These are phyloP conservation scores for Drosophila littoralis DNA, from an alignment of 1,140 invertebrate species.

Conservation along the genomic window DNA sequence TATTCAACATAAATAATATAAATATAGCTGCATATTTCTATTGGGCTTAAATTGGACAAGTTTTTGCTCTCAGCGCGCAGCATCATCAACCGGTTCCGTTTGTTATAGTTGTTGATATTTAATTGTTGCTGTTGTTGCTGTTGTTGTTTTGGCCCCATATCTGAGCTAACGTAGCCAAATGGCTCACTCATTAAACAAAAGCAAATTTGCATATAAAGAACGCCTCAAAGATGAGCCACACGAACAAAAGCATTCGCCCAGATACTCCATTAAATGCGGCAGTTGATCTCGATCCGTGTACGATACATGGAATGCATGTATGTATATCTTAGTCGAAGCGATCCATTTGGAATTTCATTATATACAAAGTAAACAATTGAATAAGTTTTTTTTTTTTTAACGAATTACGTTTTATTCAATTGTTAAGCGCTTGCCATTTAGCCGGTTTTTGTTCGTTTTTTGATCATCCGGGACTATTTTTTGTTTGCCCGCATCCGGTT, in stretches of 20 bases:
- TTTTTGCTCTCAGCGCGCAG: constrained; percentile 9
- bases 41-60: constrained; percentile 12
- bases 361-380: constrained; percentile 35
- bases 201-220: constrained; percentile 48
- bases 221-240: constrained; percentile 13
- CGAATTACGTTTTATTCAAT: constrained; percentile 48
- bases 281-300: constrained; percentile 5
- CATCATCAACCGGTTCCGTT: constrained; percentile 54
- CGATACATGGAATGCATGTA: not conserved
- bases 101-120: constrained; percentile 18
- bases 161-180: constrained; percentile 45
- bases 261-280: not conserved
- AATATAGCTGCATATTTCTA: not conserved
- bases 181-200: constrained; percentile 35
- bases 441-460: constrained; percentile 57
- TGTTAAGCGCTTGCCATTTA: constrained; percentile 69
- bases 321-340: constrained; percentile 7
- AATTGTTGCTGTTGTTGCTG: constrained; percentile 13
- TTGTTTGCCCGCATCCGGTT: constrained; percentile 32
- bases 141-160: constrained; percentile 14
- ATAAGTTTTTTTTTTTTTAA: constrained; percentile 11
- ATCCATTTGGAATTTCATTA: constrained; percentile 23
- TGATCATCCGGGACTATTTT: constrained; percentile 42
- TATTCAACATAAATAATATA: constrained; percentile 1
- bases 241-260: constrained; percentile 6